A percentile compares a stretch with the other conserved stretches of the same genome.
These are phyloP conservation scores for Elephas maximus DNA, from an alignment of 2,113 vertebrate species.

Conservation along the genomic window DNA sequence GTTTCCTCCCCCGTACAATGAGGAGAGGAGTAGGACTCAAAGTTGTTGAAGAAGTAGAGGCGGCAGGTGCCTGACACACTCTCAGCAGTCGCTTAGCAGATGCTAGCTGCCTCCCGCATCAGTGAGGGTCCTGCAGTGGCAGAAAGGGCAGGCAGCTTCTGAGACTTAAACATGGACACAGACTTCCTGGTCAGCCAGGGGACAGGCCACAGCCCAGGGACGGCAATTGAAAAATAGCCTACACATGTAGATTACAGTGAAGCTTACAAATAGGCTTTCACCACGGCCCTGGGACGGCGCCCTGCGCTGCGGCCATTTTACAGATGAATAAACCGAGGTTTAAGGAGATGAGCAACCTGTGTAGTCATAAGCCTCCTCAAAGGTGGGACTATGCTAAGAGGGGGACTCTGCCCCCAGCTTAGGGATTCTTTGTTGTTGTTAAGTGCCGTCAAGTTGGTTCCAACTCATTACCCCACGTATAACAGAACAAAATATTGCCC, in stretches of 20 bases:
- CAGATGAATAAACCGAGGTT: background rate
- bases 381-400: rapidly evolving
- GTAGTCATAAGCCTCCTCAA: background rate
- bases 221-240: too few species aligned
- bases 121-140: rapidly evolving
- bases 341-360: rapidly evolving
- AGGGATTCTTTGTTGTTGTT: background rate
- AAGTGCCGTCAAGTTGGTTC: too few species aligned
- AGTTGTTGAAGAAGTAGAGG: background rate
- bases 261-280: background rate
- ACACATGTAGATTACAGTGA: rapidly evolving
- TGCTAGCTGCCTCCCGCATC: rapidly evolving
- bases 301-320: background rate
- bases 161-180: background rate
- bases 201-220: background rate
- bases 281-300: rapidly evolving
- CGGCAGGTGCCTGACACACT: rapidly evolving
- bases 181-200: background rate
- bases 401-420: background rate
- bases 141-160: background rate
- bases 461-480: too few species aligned
- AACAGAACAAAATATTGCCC: too few species aligned
- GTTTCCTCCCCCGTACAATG: background rate
- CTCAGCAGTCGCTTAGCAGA: background rate
- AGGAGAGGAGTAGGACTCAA: rapidly evolving